phyloP scores from a whole-genome alignment of 2,113 vertebrate genomes.

The Mobula hypostoma region DNA sequence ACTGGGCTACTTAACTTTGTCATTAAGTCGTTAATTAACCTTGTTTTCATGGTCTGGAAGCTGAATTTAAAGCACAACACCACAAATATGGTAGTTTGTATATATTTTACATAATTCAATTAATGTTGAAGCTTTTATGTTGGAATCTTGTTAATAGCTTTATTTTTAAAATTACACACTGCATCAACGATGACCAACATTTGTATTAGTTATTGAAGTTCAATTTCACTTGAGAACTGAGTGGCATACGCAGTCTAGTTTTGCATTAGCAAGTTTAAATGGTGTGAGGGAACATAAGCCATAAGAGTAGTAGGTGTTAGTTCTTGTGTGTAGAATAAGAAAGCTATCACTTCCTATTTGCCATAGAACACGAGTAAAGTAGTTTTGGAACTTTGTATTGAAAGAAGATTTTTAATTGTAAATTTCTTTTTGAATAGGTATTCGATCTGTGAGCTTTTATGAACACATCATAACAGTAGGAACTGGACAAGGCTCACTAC shows the following conservation, averaged over 20 bases:
- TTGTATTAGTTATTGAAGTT: background rate
- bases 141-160: background rate
- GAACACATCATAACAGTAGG: slow-evolving; percentile 97
- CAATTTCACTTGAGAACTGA: background rate
- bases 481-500: slow-evolving; percentile 85
- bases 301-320: background rate
- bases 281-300: no score
- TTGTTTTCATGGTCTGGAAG: no score
- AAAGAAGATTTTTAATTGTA: background rate
- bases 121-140: no score
- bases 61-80: no score
- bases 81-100: no score
- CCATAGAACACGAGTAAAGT: background rate
- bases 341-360: background rate
- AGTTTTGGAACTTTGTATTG: background rate
- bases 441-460: slow-evolving; percentile 96
- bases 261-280: background rate
- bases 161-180: background rate
- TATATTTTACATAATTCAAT: no score
- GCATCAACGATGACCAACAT: no score
- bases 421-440: slow-evolving; percentile 58
- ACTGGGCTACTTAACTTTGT: no score
- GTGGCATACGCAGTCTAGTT: background rate
- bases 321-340: background rate
- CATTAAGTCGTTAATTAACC: no score